Evolutionary conservation across 1,140 invertebrate genomes (phyloP), one percentile per base, ranked within the genome.

Genomic region (Zaprionus vittiger): DNA sequence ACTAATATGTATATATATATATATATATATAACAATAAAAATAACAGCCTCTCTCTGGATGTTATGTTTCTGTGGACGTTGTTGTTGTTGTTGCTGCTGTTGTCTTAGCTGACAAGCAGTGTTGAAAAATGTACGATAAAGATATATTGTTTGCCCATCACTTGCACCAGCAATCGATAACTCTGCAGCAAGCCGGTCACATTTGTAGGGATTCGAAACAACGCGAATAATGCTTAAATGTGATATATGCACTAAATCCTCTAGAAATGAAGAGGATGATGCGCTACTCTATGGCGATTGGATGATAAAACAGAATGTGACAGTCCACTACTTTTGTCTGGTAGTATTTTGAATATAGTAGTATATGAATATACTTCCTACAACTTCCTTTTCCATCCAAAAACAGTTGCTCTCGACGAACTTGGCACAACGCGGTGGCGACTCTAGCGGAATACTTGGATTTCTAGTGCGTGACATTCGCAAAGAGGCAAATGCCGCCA

Each of bases 281-380:
- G 14, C 28, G 0, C 7, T 78, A 14, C 2, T 77, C 0, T 91
- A 73, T 14, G 91, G 91, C n/a, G 75, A 91, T 12, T 91, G 91
- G 83, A 89, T 81, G 82, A 49, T 31, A 0, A 79, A 68, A 11
- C 57, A 54, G 11, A 34, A 74, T 7, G 44, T 92, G 1, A 80
- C 57, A 0, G 90, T 90, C 4, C 91, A 92, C 41, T 91, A 91
- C 47, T 92, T 61, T 26, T 92, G 91, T n/a, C 59, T 92, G 80
- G 91, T 92, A 56, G 34, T 17, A 54, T 56, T 20, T 49, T 12
- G 4, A 1, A 47, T 3, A 15, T 17, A 22, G 20, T 22, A 22
- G 20, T 22, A 22, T 22, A 22, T 22, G 20, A 22, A 22, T 22
- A 22, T 22, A 22, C 20, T 22, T 22, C 1, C 20, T 17, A 15